Percentiles rank a stretch among this genome's conserved stretches.
These are phyloP conservation scores for Parnassius apollo DNA, from an alignment of 2,888 invertebrate genomes.

Conservation along the genomic window DNA sequence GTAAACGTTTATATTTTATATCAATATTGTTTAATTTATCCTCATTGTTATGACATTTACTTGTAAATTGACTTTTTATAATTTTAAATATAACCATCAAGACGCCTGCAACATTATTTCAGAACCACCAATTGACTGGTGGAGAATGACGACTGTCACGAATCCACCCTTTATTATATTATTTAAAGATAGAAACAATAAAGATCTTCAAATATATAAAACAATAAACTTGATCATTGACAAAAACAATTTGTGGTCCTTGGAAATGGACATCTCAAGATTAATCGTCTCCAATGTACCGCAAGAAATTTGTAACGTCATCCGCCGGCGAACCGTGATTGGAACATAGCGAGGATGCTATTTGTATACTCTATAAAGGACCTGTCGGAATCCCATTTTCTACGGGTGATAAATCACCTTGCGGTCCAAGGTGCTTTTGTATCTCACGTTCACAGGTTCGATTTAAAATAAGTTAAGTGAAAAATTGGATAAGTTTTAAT, in stretches of 20 bases:
- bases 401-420: conserved; percentile 36
- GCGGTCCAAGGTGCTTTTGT: conserved; percentile 22
- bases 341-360: conserved; percentile 28
- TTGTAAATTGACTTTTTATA: too few relatives aligned
- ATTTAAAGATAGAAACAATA: too few relatives aligned
- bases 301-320: conserved; percentile 33
- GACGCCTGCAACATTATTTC: too few relatives aligned
- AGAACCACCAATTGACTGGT: too few relatives aligned
- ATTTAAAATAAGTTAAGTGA: conserved; percentile 4
- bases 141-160: too few relatives aligned
- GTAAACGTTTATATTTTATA: too few relatives aligned
- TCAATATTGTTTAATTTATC: too few relatives aligned
- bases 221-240: conserved; percentile 1
- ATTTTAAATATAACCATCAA: too few relatives aligned
- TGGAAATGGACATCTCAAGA: conserved; percentile 30
- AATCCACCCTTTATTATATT: too few relatives aligned
- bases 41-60: too few relatives aligned
- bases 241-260: conserved; percentile 17
- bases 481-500: background rate
- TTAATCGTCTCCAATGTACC: conserved; percentile 36
- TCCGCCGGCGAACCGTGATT: conserved; percentile 24
- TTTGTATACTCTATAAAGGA: conserved; percentile 37
- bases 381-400: conserved; percentile 36
- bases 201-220: too few relatives aligned
- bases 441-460: conserved; percentile 5